Evolutionary conservation across 2,888 invertebrate species (phyloP).

Genomic region (Dione vanillae): DNA sequence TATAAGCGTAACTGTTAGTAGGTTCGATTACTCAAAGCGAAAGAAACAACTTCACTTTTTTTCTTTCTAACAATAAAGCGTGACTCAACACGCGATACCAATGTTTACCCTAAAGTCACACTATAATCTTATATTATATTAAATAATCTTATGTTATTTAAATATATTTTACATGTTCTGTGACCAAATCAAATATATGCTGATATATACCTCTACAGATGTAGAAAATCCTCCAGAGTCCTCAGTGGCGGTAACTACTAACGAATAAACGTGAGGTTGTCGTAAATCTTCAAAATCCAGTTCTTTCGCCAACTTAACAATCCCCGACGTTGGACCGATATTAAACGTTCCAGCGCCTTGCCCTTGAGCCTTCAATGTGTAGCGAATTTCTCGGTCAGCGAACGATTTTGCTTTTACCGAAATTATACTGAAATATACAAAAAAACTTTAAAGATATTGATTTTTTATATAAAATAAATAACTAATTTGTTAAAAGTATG

Average conservation of each 20-base stretch:
- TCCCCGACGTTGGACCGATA: constrained; percentile 96
- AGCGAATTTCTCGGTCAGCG: constrained; percentile 97
- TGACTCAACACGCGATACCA: no score
- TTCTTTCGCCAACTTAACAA: constrained; percentile 97
- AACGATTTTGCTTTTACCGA: constrained; percentile 99
- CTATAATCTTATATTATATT: no score
- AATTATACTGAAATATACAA: constrained; percentile 89
- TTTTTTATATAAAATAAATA: background rate
- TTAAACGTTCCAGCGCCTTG: constrained; percentile 98
- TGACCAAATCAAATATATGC: background rate
- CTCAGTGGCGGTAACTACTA: constrained; percentile 97
- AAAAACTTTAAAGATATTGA: background rate
- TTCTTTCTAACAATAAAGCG: no score
- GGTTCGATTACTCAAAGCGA: no score
- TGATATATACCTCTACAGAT: constrained; percentile 91
- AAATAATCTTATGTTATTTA: no score
- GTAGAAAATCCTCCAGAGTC: constrained; percentile 99
- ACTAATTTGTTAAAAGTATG: background rate
- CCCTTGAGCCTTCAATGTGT: constrained; percentile 96
- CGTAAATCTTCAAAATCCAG: constrained; percentile 98
- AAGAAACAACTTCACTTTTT: no score
- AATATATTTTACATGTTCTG: background rate
- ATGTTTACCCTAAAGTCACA: no score
- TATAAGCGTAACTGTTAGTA: no score
- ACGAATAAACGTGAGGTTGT: constrained; percentile 96